Conservation (phyloP, 2,888 invertebrate genomes). For the Pyrochroa serraticornis region DNA sequence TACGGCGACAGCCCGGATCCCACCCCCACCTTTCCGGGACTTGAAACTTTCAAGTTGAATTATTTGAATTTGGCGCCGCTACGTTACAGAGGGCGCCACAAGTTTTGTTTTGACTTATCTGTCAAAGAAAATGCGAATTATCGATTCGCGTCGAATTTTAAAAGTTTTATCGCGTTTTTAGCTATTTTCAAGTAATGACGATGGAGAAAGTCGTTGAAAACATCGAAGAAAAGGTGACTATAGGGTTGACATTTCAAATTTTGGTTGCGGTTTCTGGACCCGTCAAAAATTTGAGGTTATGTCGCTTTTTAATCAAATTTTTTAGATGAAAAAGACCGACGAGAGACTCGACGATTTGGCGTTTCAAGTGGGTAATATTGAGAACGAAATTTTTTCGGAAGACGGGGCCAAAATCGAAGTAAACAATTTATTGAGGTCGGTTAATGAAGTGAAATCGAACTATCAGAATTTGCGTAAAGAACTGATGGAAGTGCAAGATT, state of each 20-base stretch:
- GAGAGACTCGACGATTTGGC: conserved; percentile 75
- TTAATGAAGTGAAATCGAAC: conserved; percentile 79
- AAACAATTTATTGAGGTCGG: conserved; percentile 74
- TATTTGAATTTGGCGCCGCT: too few species aligned
- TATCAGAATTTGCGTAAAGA: conserved; percentile 80
- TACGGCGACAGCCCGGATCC: conserved; percentile 1
- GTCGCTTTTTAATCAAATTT: neutral
- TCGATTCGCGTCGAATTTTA: neutral
- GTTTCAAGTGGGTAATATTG: conserved; percentile 75
- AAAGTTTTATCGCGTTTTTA: too few species aligned
- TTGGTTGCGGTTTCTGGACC: neutral
- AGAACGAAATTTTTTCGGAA: conserved; percentile 64
- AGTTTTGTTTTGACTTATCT: too few species aligned
- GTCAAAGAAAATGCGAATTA: conserved; percentile 3
- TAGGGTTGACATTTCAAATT: neutral
- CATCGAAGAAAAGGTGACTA: conserved; percentile 52
- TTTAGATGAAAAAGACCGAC: conserved; percentile 75
- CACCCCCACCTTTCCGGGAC: too few species aligned
- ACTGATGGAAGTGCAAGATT: conserved; percentile 78
- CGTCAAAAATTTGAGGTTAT: too few species aligned
- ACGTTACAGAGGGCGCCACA: too few species aligned
- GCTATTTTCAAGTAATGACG: conserved; percentile 3
- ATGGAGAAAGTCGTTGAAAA: conserved; percentile 54
- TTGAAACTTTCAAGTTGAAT: too few species aligned
- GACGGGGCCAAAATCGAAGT: conserved; percentile 67